phyloP scores from a whole-genome alignment of 30 jellyfish, hydroid and myxozoan genomes.

The Turritopsis rubra region DNA sequence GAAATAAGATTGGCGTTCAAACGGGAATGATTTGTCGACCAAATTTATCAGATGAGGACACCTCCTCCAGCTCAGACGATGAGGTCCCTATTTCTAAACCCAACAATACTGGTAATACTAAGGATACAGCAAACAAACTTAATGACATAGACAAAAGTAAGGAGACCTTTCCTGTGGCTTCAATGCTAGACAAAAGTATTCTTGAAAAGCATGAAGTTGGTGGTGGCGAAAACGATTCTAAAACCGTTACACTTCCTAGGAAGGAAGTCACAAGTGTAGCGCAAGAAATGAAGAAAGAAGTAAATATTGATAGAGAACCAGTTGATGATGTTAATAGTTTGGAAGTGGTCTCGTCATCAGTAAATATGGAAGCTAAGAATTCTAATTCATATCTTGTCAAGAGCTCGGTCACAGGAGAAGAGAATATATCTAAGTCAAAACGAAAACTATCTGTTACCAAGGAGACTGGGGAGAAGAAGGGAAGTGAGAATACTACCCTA shows the following conservation, averaged over 20 bases:
- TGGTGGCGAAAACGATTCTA: no score
- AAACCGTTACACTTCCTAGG: no score
- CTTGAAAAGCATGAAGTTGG: no score
- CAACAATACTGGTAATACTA: background rate
- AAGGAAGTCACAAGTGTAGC: no score
- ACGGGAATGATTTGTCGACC: slow-evolving; percentile 8
- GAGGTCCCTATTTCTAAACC: slow-evolving; percentile 2
- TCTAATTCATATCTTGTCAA: background rate
- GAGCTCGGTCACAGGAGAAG: background rate
- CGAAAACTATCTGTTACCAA: background rate
- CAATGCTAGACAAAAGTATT: no score
- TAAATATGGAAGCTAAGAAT: background rate
- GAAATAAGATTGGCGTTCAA: background rate
- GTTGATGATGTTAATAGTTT: no score
- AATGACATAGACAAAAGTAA: no score
- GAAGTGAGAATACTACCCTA: background rate
- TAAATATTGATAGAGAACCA: no score
- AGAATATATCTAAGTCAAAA: background rate
- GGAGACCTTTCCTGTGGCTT: no score
- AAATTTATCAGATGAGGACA: slow-evolving; percentile 31
- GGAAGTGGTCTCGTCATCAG: no score
- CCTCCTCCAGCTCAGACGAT: slow-evolving; percentile 25
- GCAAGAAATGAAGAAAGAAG: no score
- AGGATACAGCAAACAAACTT: background rate
- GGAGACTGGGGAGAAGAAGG: no score